Conservation (phyloP, 2,888 invertebrate genomes). For the Pheosia gnoma region DNA sequence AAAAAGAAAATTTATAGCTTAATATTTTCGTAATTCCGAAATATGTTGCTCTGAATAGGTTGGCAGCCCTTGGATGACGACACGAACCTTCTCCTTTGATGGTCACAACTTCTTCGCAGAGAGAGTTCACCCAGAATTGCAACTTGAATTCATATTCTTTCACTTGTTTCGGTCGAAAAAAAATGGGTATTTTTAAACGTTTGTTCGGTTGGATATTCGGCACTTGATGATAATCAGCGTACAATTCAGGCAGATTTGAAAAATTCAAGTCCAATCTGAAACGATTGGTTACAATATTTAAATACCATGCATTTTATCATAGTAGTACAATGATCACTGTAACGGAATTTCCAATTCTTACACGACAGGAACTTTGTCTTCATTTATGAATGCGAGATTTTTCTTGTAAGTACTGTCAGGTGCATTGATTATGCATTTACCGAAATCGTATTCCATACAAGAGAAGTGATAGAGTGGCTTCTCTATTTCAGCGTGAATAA, state of each 20-base stretch:
- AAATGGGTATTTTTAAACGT: slow-evolving; percentile 75
- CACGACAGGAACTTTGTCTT: slow-evolving; percentile 64
- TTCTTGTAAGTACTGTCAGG: slow-evolving; percentile 75
- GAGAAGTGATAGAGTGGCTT: slow-evolving; percentile 85
- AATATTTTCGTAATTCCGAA: not conserved
- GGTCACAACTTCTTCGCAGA: slow-evolving; percentile 74
- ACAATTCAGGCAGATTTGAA: slow-evolving; percentile 76
- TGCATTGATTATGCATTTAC: slow-evolving; percentile 85
- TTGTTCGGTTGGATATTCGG: slow-evolving; percentile 66
- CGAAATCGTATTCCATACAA: slow-evolving; percentile 86
- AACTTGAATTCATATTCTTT: slow-evolving; percentile 78
- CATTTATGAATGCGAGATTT: slow-evolving; percentile 63
- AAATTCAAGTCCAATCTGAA: slow-evolving; percentile 81
- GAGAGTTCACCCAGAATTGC: slow-evolving; percentile 81
- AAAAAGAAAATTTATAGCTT: slow-evolving; percentile 19
- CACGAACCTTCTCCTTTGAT: slow-evolving; percentile 83
- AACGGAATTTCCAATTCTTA: slow-evolving; percentile 38
- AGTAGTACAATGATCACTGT: not conserved
- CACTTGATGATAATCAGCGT: slow-evolving; percentile 70
- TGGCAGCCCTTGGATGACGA: not conserved
- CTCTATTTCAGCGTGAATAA: slow-evolving; percentile 83
- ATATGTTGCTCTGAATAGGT: not conserved
- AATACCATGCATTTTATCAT: not conserved
- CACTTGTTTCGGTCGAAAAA: slow-evolving; percentile 82
- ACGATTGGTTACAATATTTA: slow-evolving; percentile 19